Conservation (phyloP, 2,797 vertebrate genomes). For the Dendrocincla tyrannina region DNA sequence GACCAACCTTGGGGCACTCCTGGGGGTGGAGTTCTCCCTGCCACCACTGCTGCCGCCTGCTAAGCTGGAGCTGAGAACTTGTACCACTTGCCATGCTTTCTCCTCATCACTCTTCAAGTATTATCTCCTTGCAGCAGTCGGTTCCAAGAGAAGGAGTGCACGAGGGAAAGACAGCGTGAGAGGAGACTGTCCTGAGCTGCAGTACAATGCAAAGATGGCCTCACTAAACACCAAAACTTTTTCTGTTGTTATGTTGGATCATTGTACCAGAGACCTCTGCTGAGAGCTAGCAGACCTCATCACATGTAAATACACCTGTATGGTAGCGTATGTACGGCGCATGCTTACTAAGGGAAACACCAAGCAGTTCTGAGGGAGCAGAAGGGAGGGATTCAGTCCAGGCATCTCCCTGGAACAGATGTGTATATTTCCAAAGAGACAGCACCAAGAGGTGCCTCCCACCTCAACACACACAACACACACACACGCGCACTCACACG, state of each 20-base stretch:
- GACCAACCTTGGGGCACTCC: not conserved
- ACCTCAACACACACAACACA: not conserved
- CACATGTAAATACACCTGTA: slow-evolving; percentile 67
- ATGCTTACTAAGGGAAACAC: slow-evolving; percentile 50
- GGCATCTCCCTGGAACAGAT: slow-evolving; percentile 2
- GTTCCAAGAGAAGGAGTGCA: not conserved
- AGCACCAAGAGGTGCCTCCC: not conserved
- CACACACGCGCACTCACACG: not conserved
- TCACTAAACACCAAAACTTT: slow-evolving; percentile 49
- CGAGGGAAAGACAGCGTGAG: not conserved
- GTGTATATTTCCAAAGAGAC: slow-evolving; percentile 34
- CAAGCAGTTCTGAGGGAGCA: slow-evolving; percentile 16
- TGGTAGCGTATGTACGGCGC: slow-evolving; percentile 35
- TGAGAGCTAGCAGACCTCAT: slow-evolving; percentile 41
- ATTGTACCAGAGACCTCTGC: slow-evolving; percentile 61
- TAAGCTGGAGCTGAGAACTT: slow-evolving; percentile 42
- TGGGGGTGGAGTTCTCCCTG: not conserved
- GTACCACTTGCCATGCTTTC: slow-evolving; percentile 13
- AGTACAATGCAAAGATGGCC: not conserved
- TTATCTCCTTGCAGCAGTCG: slow-evolving; percentile 8
- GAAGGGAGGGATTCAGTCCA: not conserved
- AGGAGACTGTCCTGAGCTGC: slow-evolving; percentile 29
- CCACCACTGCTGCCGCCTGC: not conserved
- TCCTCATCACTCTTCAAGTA: slow-evolving; percentile 3
- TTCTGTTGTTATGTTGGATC: slow-evolving; percentile 44